Conservation (phyloP, 2,113 vertebrate species). For the Trematocara macrostoma region DNA sequence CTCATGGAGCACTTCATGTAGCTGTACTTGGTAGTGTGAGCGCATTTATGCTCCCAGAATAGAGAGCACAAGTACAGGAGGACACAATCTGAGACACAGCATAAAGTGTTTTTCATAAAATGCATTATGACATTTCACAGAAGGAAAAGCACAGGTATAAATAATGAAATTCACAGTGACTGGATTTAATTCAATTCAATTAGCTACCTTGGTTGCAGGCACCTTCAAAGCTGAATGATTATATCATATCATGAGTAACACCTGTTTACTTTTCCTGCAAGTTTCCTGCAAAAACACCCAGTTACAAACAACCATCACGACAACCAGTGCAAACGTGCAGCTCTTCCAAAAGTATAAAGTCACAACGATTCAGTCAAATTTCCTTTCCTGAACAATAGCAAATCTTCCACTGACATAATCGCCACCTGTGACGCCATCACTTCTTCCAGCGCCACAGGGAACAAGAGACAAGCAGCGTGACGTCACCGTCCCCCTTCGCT, state of each 20-base stretch:
- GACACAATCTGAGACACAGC: background rate
- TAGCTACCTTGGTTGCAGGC: background rate
- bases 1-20: background rate
- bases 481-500: background rate
- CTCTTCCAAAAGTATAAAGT: background rate
- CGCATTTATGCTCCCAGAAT: background rate
- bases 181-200: background rate
- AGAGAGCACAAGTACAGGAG: background rate
- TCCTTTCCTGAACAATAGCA: conserved; percentile 25
- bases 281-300: background rate
- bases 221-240: background rate
- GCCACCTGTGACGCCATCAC: conserved; percentile 18
- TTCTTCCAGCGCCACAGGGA: conserved; percentile 5
- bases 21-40: background rate
- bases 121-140: background rate
- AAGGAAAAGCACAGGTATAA: background rate
- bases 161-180: background rate
- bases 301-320: background rate
- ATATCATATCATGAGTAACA: background rate
- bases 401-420: conserved; percentile 26
- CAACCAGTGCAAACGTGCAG: background rate
- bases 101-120: background rate
- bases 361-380: background rate
- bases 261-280: background rate
- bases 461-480: conserved; percentile 6